phyloP scores from a whole-genome alignment of 2,797 vertebrate genomes.

The Coreius guichenoti region DNA sequence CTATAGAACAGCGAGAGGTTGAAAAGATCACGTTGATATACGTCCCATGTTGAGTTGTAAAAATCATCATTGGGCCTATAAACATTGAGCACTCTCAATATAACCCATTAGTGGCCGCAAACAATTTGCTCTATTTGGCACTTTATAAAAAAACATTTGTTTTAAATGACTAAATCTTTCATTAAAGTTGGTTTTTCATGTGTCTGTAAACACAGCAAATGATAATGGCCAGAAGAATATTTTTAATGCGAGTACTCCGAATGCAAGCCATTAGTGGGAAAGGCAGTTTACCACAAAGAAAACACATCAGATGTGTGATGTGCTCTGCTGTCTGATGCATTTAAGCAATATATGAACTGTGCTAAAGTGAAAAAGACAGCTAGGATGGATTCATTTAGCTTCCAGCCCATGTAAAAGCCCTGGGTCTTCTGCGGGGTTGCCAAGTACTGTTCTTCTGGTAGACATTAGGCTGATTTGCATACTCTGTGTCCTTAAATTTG shows the following conservation, averaged over 20 bases:
- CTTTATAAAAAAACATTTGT: conserved; percentile 11
- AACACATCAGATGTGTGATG: conserved; percentile 50
- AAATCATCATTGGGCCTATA: conserved; percentile 24
- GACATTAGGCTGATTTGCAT: conserved; percentile 29
- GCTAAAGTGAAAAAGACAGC: conserved; percentile 40
- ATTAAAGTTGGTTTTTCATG: conserved; percentile 34
- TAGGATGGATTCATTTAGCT: conserved; percentile 25
- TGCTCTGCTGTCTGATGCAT: conserved; percentile 38
- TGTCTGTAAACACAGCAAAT: conserved; percentile 34
- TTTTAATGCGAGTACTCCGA: conserved; percentile 20
- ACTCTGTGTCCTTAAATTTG: conserved; percentile 32
- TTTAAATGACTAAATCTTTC: conserved; percentile 44
- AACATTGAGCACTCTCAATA: conserved; percentile 20
- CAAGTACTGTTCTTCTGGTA: conserved; percentile 7
- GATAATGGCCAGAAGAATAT: conserved; percentile 31
- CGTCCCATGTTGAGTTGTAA: conserved; percentile 18
- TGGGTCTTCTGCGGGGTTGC: conserved; percentile 42
- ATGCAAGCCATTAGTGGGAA: conserved; percentile 58
- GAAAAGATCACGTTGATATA: conserved; percentile 38
- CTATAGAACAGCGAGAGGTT: conserved; percentile 55
- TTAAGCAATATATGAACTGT: conserved; percentile 44
- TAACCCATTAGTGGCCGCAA: conserved; percentile 26
- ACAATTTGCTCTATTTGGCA: conserved; percentile 18
- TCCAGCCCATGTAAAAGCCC: conserved; percentile 19
- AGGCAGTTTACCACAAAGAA: conserved; percentile 50